Percentiles rank a stretch among this genome's conserved stretches.
These are phyloP conservation scores for Varroa destructor DNA, from an alignment of 1,140 invertebrate genomes.

Conservation along the genomic window DNA sequence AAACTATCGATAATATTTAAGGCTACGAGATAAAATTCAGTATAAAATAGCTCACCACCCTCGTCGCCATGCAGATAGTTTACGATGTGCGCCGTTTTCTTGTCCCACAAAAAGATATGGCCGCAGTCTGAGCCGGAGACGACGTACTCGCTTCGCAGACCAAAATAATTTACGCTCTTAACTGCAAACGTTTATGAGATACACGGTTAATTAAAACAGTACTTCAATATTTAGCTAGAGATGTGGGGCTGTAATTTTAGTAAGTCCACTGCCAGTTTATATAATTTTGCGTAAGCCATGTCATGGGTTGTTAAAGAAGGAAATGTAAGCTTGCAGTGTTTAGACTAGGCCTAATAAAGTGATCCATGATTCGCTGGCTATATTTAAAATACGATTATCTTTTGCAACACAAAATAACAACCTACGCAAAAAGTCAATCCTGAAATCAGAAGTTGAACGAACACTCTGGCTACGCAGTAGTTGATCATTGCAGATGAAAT, in stretches of 20 bases:
- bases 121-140: constrained; percentile 88
- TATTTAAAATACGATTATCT: no score
- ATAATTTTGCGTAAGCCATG: constrained; percentile 21
- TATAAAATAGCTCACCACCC: constrained; percentile 58
- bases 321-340: no score
- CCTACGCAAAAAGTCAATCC: no score
- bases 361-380: no score
- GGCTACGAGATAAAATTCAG: neutral
- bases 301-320: neutral
- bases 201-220: neutral
- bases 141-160: constrained; percentile 72
- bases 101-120: constrained; percentile 89
- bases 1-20: no score
- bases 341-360: no score
- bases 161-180: constrained; percentile 87
- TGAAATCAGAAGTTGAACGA: no score
- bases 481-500: no score
- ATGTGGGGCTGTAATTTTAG: neutral
- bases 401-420: no score
- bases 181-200: constrained; percentile 45
- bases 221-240: constrained; percentile 28
- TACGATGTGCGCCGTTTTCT: constrained; percentile 68
- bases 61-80: constrained; percentile 72
- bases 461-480: no score
- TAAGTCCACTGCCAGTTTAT: constrained; percentile 29